Evolutionary conservation across 2,113 vertebrate genomes (phyloP).

Genomic region (Corythornis madagascariensis): DNA sequence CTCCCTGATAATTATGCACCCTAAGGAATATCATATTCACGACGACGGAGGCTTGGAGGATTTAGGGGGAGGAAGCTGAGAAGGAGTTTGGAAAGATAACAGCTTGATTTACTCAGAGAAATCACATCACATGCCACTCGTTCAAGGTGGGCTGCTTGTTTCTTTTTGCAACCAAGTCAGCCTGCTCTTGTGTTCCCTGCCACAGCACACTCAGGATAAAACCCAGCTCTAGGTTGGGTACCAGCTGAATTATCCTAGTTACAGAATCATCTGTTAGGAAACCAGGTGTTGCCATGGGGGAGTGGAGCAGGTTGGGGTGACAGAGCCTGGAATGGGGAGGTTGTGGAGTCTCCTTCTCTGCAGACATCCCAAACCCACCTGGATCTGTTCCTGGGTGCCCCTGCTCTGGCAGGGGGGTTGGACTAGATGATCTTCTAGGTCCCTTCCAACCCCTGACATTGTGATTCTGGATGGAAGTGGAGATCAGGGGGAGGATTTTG

Average conservation of each 20-base stretch:
- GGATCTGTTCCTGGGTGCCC: too few species aligned
- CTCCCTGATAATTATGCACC: background rate
- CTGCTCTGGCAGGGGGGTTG: too few species aligned
- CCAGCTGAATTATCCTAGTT: background rate
- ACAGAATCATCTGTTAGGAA: background rate
- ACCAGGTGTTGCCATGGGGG: background rate
- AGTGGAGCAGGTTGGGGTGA: background rate
- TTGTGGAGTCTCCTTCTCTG: too few species aligned
- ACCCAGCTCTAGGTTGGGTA: background rate
- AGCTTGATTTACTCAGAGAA: background rate
- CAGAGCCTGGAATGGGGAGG: too few species aligned
- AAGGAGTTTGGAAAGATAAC: background rate
- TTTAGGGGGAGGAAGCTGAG: background rate
- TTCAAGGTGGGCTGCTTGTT: background rate
- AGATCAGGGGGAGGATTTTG: background rate
- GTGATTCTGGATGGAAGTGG: background rate
- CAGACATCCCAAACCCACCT: too few species aligned
- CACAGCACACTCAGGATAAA: background rate
- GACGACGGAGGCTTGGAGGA: background rate
- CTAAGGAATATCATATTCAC: background rate
- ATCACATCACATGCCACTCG: background rate
- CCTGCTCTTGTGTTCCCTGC: background rate
- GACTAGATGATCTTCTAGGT: too few species aligned
- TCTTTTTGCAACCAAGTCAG: background rate
- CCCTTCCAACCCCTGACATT: too few species aligned